Evolutionary conservation across 2,888 invertebrate genomes (phyloP), one percentile per base, ranked within the genome.

Genomic region (Parochlus steinenii): DNA sequence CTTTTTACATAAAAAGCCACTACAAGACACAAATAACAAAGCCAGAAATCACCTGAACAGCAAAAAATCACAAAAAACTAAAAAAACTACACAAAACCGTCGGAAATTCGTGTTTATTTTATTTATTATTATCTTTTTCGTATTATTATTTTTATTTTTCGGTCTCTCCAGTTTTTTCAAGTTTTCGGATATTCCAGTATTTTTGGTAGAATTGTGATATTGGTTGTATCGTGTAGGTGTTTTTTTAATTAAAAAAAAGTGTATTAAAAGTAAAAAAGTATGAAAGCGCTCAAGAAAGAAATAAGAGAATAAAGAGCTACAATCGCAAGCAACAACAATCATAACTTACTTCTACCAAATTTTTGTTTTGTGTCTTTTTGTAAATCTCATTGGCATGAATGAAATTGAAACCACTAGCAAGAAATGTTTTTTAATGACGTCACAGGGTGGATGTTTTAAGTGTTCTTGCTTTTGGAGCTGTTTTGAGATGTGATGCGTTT

Each of bases 61-160:
- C n/a, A n/a, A n/a, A n/a, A n/a, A n/a, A n/a, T n/a, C n/a, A n/a
- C n/a, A n/a, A n/a, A n/a, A n/a, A n/a, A n/a, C n/a, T n/a, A n/a
- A n/a, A n/a, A n/a, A n/a, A n/a, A n/a, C n/a, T n/a, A n/a, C n/a
- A n/a, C 34, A 16, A 30, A 36, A 36, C 36, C 36, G 36, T 30
- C 36, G 36, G 36, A 36, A 36, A 36, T 36, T 36, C 36, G 29
- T 36, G 36, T 36, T 36, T 36, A 36, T 36, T 36, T 36, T 36
- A 36, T 36, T 36, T 36, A 30, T 36, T 36, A 36, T 36, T 36
- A 36, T 36, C 36, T 36, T 25, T 29, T 22, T 27, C 30, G 15
- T n/a, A 30, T 36, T 30, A 36, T 36, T 36, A 36, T 36, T 29
- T 30, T 30, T 36, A 36, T 36, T 30, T 36, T 23, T 28, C 22